Base-by-base conservation (phyloP, 1,140 invertebrate species). In the Drosophila repleta region DNA sequence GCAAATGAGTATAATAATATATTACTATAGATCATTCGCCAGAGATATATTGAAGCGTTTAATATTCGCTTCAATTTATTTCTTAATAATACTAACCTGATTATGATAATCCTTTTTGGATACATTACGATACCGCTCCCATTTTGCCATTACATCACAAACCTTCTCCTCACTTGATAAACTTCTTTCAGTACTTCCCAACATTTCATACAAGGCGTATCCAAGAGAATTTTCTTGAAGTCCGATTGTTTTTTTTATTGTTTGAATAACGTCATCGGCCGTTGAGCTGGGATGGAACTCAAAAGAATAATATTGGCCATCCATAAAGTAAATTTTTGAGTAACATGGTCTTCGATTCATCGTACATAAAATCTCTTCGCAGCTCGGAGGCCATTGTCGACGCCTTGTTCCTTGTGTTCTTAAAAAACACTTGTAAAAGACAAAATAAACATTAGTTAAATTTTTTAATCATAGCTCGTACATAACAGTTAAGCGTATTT, bases 251-350 rank as follows among this genome's bases (percentile, higher is more conserved):
- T 95, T 95, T 73, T 97, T 95, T n/a, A 99, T 95, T 75, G 97
- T 95, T 90, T 96, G 95, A 80, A 98, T 95, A 1, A 98, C 95
- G 82, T 99, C 97, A 75, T 94, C 94, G n/a, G 97, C 96, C 0
- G 97, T 98, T 11, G 97, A 96, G 21, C 97, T 97, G 0, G 97
- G 97, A 92, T 98, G 97, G 93, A 99, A 99, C 92, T 98, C 97
- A 2, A 99, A 95, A 0, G 97, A 96, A 90, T 98, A 97, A 90
- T 98, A 98, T 85, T 98, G 97, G 2, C 97, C 97, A 92, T 99
- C 97, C 94, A 98, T 96, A 83, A 99, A 96, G 91, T 97, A 95
- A 78, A 99, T 97, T 48, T 97, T 94, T 0, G 97, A 96, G 90
- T 98, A 98, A 62, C 98, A 96, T 4, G 96, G 96, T 65, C 97